Percentiles rank a stretch among this genome's conserved stretches.
Evolutionary conservation across 1,140 invertebrate species (phyloP).

Genomic region (Euwallacea fornicatus): DNA sequence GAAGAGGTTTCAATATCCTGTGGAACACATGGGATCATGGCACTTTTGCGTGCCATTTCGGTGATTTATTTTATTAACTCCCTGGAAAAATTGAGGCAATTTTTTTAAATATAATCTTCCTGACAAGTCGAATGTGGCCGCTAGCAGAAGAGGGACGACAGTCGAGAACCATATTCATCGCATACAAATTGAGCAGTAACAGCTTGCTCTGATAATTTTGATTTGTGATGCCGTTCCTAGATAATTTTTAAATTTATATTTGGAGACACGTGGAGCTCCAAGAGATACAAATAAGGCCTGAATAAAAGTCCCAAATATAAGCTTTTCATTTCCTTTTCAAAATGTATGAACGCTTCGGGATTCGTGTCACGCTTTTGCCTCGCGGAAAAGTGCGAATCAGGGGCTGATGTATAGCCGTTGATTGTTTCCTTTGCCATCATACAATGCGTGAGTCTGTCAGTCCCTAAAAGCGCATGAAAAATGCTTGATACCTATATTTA

Average conservation of each 20-base stretch:
- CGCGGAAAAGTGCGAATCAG: slow-evolving; percentile 5
- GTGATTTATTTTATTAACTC: slow-evolving; percentile 30
- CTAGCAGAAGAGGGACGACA: slow-evolving; percentile 1
- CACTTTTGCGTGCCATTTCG: slow-evolving; percentile 20
- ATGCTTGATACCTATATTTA: slow-evolving; percentile 1
- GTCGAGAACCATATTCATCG: slow-evolving; percentile 4
- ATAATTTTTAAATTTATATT: too few relatives aligned
- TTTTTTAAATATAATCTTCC: slow-evolving; percentile 16
- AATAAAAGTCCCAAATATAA: too few relatives aligned
- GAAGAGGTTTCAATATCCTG: slow-evolving; percentile 16
- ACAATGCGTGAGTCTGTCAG: background rate
- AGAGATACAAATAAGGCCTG: too few relatives aligned
- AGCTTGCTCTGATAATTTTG: slow-evolving; percentile 4
- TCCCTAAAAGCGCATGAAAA: slow-evolving; percentile 7
- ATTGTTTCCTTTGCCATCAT: slow-evolving; percentile 8
- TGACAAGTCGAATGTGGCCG: slow-evolving; percentile 11
- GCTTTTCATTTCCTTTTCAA: too few relatives aligned
- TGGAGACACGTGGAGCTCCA: too few relatives aligned
- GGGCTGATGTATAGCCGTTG: slow-evolving; percentile 5
- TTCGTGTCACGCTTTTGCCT: background rate
- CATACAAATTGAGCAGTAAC: slow-evolving; percentile 9
- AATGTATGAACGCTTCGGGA: background rate
- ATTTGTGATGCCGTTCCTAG: background rate
- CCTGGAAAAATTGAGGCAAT: slow-evolving; percentile 3
- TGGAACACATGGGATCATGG: slow-evolving; percentile 21